Base-by-base conservation (phyloP, 2,797 vertebrate species). In the Squalus acanthias region DNA sequence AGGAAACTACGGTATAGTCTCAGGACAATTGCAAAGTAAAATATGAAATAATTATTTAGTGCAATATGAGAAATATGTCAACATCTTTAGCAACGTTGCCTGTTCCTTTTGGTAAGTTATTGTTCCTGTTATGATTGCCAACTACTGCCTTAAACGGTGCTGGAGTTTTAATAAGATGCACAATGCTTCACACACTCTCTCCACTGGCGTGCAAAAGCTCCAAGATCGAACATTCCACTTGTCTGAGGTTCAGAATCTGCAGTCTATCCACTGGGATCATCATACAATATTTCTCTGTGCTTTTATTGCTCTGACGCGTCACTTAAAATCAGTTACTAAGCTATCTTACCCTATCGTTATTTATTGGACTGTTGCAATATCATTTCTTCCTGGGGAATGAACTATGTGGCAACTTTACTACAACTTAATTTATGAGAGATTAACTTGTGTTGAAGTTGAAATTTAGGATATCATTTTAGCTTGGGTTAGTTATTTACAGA, bases 371-470 rank as follows among this genome's bases (percentile, higher is more conserved):
- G 87, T 91, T 87, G 89, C 0, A n/a, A 57, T n/a, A 5, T 91
- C 17, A 91, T 63, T 91, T 65, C 57, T 33, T 63, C 20, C 15
- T 63, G 89, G 4, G 17, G 29, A 65, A 91, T 65, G 29, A 91
- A 65, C 57, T n/a, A 63, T 17, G 57, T 91, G 57, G 12, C 60
- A 65, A 6, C 2, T 92, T 39, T 7, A 5, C 15, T 57, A 53
- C 26, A 92, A 39, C 13, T 92, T n/a, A 39, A 92, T 22, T 39
- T 60, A 50, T 39, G 8, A 65, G 29, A 91, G 9, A 89, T 57
- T 57, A 89, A 89, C 26, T 89, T n/a, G n/a, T 65, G 60, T 89
- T 92, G 60, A 92, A 53, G 7, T 92, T 65, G 89, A 67, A 92
- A 65, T 39, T 33, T 63, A 15, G 57, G 53, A 20, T 65, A 60